Base-by-base conservation (phyloP, 2,888 invertebrate genomes). In the Troides oblongomaculatus region DNA sequence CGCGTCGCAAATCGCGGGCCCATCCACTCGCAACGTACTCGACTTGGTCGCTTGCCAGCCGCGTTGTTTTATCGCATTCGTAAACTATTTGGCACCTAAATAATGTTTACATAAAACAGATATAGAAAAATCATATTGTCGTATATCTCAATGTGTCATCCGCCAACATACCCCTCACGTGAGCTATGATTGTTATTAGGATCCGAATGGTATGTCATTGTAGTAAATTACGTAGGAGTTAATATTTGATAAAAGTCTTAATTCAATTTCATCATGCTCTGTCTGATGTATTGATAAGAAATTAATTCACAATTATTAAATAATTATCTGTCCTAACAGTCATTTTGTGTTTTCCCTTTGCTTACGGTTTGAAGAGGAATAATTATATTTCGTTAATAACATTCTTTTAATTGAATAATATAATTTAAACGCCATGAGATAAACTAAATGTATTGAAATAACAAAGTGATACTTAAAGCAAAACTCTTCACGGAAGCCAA, bases 1-100 rank as follows among this genome's bases (percentile, higher is more conserved):
- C 73, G 75, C 77, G 78, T 78, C 80, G 82, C 81, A 80, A 87
- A 88, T 88, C 86, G 85, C 80, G 82, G 80, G 84, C 77, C 81
- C 83, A 87, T 87, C 88, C 89, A 87, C 83, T 88, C 89, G 87
- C 87, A 85, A 85, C 85, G 84, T 81, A 80, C 79, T 80, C 83
- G 83, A 87, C 81, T 92, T 92, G 92, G 90, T 89, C 79, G 79
- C 78, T 83, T 91, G 92, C 92, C 92, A 92, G 87, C 79, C 83
- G 85, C 84, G 88, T 87, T 88, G 89, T 89, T 92, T 89, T 90
- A 91, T 90, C 79, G 83, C 82, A 82, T 84, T 86, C 82, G 81
- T 84, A 76, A 90, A 89, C 85, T 89, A 87, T 90, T 90, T 90
- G 91, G 90, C 89, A 87, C 90, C 84, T 82, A 83, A 88, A 86